Conservation (phyloP, 2,797 vertebrate species). For the Enteromius anoplus region DNA sequence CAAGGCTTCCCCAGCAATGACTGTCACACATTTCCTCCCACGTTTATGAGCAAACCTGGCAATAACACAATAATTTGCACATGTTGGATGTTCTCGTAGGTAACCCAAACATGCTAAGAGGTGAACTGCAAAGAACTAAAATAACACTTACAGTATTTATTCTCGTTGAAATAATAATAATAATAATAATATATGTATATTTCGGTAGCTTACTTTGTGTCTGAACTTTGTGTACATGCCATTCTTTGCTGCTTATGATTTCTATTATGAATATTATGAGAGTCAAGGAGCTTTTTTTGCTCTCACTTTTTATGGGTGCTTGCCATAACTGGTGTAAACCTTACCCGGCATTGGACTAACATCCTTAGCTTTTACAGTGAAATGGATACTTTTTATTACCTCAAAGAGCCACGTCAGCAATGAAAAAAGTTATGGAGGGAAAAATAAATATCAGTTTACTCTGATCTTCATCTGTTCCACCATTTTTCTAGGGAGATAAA, state of each 20-base stretch:
- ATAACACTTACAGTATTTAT: conserved; percentile 79
- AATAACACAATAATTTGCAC: conserved; percentile 86
- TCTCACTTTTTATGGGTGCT: conserved; percentile 73
- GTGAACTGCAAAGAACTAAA: conserved; percentile 70
- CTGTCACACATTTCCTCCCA: conserved; percentile 95
- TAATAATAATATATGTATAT: conserved; percentile 78
- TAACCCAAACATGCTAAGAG: conserved; percentile 72
- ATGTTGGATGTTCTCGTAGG: conserved; percentile 81
- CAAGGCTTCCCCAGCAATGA: conserved; percentile 91
- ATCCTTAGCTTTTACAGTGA: conserved; percentile 65
- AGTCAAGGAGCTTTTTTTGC: conserved; percentile 57
- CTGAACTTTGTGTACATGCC: conserved; percentile 74
- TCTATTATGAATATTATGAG: conserved; percentile 59
- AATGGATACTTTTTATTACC: conserved; percentile 76
- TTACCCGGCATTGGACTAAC: conserved; percentile 67
- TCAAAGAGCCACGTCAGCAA: conserved; percentile 69
- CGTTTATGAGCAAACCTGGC: conserved; percentile 85
- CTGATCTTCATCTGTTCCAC: conserved; percentile 48
- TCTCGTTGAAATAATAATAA: conserved; percentile 59
- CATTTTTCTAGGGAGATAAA: conserved; percentile 54
- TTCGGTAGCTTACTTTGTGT: conserved; percentile 83
- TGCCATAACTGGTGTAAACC: conserved; percentile 69
- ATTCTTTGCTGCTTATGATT: conserved; percentile 77
- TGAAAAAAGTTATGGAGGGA: conserved; percentile 63
- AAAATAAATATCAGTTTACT: conserved; percentile 67